Conservation (phyloP, 2,888 invertebrate genomes). For the Sepiola atlantica region DNA sequence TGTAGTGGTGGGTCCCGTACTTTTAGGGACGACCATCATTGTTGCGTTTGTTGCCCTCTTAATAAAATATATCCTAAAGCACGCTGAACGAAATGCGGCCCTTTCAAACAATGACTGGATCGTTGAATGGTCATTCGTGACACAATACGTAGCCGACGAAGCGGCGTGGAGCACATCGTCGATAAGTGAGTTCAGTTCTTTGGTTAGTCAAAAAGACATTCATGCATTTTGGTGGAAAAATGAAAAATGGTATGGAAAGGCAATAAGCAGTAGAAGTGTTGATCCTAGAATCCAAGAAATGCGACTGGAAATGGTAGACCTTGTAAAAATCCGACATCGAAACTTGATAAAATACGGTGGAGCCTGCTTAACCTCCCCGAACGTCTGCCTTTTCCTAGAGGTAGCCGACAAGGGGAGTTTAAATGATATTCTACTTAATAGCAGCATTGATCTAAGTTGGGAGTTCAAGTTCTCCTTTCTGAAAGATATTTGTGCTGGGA, state of each 20-base stretch:
- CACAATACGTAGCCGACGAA: slow-evolving; percentile 44
- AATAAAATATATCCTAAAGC: neutral
- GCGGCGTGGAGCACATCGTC: slow-evolving; percentile 52
- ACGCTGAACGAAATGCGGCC: slow-evolving; percentile 49
- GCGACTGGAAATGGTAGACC: slow-evolving; percentile 55
- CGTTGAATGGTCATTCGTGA: slow-evolving; percentile 58
- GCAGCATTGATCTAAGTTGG: slow-evolving; percentile 63
- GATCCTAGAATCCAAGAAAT: slow-evolving; percentile 54
- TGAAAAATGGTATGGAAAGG: slow-evolving; percentile 56
- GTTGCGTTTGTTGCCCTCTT: neutral
- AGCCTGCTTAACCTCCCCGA: slow-evolving; percentile 58
- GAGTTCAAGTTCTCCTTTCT: slow-evolving; percentile 66
- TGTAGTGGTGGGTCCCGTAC: neutral
- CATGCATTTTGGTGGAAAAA: slow-evolving; percentile 55
- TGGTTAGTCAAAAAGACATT: neutral
- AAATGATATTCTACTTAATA: slow-evolving; percentile 65
- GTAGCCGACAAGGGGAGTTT: slow-evolving; percentile 63
- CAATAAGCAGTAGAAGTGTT: slow-evolving; percentile 55
- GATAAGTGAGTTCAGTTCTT: neutral
- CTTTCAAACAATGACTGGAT: slow-evolving; percentile 58
- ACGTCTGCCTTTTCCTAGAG: slow-evolving; percentile 58
- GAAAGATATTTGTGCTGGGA: slow-evolving; percentile 63
- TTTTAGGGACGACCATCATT: neutral
- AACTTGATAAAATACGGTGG: slow-evolving; percentile 58
- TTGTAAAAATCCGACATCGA: slow-evolving; percentile 57